These are phyloP conservation scores for Calosoma granatense DNA, from an alignment of 1,140 invertebrate genomes.

Conservation along the genomic window DNA sequence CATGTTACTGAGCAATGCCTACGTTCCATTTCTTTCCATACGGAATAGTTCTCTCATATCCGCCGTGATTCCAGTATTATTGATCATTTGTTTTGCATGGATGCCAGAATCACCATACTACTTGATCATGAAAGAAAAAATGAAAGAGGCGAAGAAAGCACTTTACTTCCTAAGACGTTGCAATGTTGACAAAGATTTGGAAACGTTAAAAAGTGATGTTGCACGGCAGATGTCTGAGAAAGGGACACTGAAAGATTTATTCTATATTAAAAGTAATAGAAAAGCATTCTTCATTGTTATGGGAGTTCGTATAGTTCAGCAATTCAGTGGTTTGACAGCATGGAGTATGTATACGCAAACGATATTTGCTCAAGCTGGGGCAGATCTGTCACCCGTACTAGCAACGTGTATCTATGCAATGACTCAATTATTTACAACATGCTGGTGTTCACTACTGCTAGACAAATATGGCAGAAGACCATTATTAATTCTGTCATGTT, in stretches of 20 bases:
- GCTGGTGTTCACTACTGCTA: conserved; percentile 13
- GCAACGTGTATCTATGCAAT: conserved; percentile 39
- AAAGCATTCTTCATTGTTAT: conserved; percentile 37
- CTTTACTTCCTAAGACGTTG: conserved; percentile 12
- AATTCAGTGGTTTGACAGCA: conserved; percentile 49
- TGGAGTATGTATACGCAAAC: conserved; percentile 20
- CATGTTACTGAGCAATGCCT: conserved; percentile 37
- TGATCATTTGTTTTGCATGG: conserved; percentile 27
- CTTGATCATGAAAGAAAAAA: conserved; percentile 21
- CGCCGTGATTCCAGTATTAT: conserved; percentile 37
- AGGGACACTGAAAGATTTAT: conserved; percentile 32
- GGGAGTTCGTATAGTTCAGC: conserved; percentile 44
- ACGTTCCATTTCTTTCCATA: conserved; percentile 40
- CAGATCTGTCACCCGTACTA: conserved; percentile 25
- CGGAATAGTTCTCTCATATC: conserved; percentile 37
- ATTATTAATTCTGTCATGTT: conserved; percentile 17
- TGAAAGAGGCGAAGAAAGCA: conserved; percentile 20
- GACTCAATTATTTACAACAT: conserved; percentile 39
- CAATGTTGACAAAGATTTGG: not conserved
- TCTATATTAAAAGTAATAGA: conserved; percentile 34
- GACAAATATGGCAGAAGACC: conserved; percentile 19
- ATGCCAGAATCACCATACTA: conserved; percentile 29
- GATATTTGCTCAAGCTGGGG: conserved; percentile 33
- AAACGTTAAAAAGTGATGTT: conserved; percentile 2
- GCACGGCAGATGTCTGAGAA: conserved; percentile 10